phyloP scores from a whole-genome alignment of 2,113 vertebrate species.

The Notothenia coriiceps region DNA sequence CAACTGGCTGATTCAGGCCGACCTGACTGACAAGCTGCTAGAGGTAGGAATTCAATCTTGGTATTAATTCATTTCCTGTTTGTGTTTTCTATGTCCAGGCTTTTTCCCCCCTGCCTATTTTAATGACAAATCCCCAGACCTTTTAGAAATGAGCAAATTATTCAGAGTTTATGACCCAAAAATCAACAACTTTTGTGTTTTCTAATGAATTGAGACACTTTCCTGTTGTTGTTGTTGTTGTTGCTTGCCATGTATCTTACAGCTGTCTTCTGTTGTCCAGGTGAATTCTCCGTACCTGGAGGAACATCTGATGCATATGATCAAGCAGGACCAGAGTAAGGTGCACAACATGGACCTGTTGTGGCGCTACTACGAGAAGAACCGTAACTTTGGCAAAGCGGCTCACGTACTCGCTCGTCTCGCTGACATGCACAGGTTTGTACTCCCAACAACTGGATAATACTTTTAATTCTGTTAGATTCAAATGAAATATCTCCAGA shows the following conservation, averaged over 20 bases:
- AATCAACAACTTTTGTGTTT: not conserved
- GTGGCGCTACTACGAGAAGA: slow-evolving; percentile 98
- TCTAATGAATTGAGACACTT: not conserved
- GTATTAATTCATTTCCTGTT: not conserved
- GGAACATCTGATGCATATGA: slow-evolving; percentile 94
- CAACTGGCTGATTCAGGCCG: slow-evolving; percentile 97
- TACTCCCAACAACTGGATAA: not conserved
- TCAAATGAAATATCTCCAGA: not conserved
- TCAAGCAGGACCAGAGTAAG: slow-evolving; percentile 96
- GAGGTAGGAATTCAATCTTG: slow-evolving; percentile 84
- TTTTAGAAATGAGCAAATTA: not conserved
- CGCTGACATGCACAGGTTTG: slow-evolving; percentile 95
- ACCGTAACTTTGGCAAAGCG: slow-evolving; percentile 93
- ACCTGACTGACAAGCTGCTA: slow-evolving; percentile 93
- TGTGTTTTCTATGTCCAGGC: not conserved
- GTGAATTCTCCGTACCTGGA: slow-evolving; percentile 95
- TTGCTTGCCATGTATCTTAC: not conserved
- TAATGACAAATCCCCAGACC: not conserved
- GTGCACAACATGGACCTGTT: slow-evolving; percentile 97
- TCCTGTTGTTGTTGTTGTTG: not conserved
- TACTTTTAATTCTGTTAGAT: not conserved
- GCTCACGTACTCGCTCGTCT: slow-evolving; percentile 93
- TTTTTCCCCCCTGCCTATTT: too few species aligned
- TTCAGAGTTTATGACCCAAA: not conserved
- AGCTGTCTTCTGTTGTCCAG: slow-evolving; percentile 71